phyloP scores from a whole-genome alignment of 1,140 invertebrate genomes.

The Pseudomyrmex sp. region DNA sequence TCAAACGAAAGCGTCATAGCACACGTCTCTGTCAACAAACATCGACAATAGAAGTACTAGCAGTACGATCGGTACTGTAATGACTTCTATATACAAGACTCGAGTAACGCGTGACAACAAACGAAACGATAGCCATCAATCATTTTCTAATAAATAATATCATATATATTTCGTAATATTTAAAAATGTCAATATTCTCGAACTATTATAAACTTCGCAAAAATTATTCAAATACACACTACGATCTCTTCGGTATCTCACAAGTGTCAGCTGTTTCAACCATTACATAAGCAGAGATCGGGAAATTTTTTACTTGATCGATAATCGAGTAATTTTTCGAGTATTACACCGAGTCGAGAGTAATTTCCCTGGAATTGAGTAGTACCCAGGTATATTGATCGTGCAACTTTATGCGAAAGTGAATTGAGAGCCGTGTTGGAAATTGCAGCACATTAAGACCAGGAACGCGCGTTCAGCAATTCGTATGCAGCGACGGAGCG shows the following conservation, averaged over 20 bases:
- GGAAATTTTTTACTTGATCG: not conserved
- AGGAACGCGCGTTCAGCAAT: constrained; percentile 57
- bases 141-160: no score
- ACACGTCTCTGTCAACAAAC: no score
- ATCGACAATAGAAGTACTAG: no score
- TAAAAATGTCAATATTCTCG: no score
- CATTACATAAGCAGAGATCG: not conserved
- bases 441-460: constrained; percentile 64
- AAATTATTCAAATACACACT: not conserved
- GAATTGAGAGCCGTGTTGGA: constrained; percentile 18
- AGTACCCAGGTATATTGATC: constrained; percentile 6
- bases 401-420: constrained; percentile 25
- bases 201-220: not conserved
- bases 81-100: no score
- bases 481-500: constrained; percentile 56
- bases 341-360: not conserved
- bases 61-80: no score
- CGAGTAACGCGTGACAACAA: no score
- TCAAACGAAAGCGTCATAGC: no score
- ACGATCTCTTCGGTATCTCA: not conserved
- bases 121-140: no score
- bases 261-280: not conserved
- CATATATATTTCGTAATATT: no score
- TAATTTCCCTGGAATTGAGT: constrained; percentile 1
- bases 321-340: constrained; percentile 9